These are phyloP conservation scores for Podiceps cristatus DNA, from an alignment of 2,113 vertebrate species.

Conservation along the genomic window DNA sequence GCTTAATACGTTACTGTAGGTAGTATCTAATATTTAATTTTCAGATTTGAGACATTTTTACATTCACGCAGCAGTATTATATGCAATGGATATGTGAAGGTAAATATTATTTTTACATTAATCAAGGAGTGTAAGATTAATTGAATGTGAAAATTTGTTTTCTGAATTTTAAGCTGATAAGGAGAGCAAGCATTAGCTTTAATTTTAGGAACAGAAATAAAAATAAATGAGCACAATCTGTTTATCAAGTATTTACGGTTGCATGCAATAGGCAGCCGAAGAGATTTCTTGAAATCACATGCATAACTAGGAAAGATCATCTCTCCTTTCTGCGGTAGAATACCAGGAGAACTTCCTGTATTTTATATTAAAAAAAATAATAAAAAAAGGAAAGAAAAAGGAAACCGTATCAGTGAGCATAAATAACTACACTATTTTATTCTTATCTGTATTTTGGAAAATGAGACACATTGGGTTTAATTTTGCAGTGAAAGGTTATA, in stretches of 20 bases:
- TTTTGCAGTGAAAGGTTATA: neutral
- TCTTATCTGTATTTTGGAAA: neutral
- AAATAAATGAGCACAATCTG: neutral
- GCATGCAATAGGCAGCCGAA: neutral
- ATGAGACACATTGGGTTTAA: neutral
- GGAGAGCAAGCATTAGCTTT: neutral
- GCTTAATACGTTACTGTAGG: conserved; percentile 22
- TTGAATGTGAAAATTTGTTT: conserved; percentile 1
- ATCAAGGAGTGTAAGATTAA: neutral
- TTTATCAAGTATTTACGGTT: neutral
- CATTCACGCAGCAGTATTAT: neutral
- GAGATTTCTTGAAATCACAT: neutral
- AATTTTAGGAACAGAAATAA: conserved; percentile 3
- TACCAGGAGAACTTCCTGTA: neutral
- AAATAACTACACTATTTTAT: neutral
- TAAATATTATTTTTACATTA: conserved; percentile 59
- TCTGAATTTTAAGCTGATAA: conserved; percentile 33
- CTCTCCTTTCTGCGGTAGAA: neutral
- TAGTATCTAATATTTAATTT: conserved; percentile 74
- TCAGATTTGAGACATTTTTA: conserved; percentile 62
- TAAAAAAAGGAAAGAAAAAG: neutral
- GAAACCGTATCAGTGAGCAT: neutral
- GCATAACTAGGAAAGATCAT: neutral
- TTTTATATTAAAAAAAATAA: neutral
- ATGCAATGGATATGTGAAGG: conserved; percentile 47